Evolutionary conservation across 2,113 vertebrate species (phyloP), one percentile per base, ranked within the genome.

Genomic region (Cairina moschata): DNA sequence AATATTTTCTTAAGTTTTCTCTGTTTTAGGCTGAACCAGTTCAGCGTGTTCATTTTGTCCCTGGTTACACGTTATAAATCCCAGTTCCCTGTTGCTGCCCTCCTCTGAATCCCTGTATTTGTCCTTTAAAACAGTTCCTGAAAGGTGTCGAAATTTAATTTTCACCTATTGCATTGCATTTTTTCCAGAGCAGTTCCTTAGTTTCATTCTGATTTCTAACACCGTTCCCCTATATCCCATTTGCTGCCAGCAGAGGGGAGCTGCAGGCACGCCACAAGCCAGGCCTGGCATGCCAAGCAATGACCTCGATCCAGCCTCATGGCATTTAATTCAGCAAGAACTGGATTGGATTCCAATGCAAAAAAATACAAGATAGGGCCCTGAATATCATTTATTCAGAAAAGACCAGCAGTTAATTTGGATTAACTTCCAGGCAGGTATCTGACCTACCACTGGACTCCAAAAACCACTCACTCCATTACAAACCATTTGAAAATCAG

Each of bases 41-140:
- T 29, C 40, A 13, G 21, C 0, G 26, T 46, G 66, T 46, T 79
- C 26, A 26, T 36, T 60, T 36, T 36, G 28, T 48, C n/a, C 6
- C 48, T 9, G 8, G 23, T 38, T 83, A 38, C 38, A 25, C 0
- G 0, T 55, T 21, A 21, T 38, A 60, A 38, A 55, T 13, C 29
- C 54, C 63, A 25, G 46, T 8, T 71, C 56, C 80, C 56, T 55
- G 56, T 48, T 20, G 48, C 40, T 40, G 46, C 29, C 68, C n/a
- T 34, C 20, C 38, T 29, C 28, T 0, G 2, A 4, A 6, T 46
- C 62, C 38, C 62, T 5, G 1, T 21, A 32, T 32, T 34, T 55
- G 25, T 28, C 11, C 40, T 50, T 68, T 68, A 18, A 34, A 75
- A 75, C 69, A 13, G 55, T 26, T 62, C 55, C 40, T 81, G 21